phyloP scores from a whole-genome alignment of 2,113 vertebrate genomes.

The Cheilinus undulatus region DNA sequence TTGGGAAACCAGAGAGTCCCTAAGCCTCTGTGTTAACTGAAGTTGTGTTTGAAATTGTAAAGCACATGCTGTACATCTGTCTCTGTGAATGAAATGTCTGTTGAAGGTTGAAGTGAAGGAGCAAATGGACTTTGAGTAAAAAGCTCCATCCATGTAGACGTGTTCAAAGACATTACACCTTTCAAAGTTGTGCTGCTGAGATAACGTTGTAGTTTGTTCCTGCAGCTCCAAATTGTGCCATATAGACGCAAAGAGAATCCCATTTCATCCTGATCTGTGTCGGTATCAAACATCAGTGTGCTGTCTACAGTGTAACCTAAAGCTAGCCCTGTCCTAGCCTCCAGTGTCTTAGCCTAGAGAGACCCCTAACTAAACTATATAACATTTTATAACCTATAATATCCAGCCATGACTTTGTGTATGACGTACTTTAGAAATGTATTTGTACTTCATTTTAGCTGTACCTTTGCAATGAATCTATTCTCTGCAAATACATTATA shows the following conservation, averaged over 20 bases:
- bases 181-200: slow-evolving; percentile 35
- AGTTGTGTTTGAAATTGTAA: slow-evolving; percentile 51
- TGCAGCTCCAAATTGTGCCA: slow-evolving; percentile 16
- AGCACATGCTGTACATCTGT: slow-evolving; percentile 41
- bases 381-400: slow-evolving; percentile 64
- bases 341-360: slow-evolving; percentile 67
- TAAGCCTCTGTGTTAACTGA: slow-evolving; percentile 35
- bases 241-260: background rate
- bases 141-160: slow-evolving; percentile 37
- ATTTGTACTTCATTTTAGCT: slow-evolving; percentile 61
- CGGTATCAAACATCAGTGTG: slow-evolving; percentile 61
- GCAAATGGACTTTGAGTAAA: slow-evolving; percentile 3
- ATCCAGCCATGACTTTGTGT: slow-evolving; percentile 67
- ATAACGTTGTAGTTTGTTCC: slow-evolving; percentile 1
- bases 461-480: slow-evolving; percentile 59
- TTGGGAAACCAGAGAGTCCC: slow-evolving; percentile 48
- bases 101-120: slow-evolving; percentile 13
- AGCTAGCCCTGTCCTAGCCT: slow-evolving; percentile 56
- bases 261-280: slow-evolving; percentile 34
- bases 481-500: slow-evolving; percentile 67
- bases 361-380: slow-evolving; percentile 57
- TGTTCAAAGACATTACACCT: slow-evolving; percentile 47
- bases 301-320: slow-evolving; percentile 58
- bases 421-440: slow-evolving; percentile 69
- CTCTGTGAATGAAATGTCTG: background rate